A percentile compares a stretch with the other conserved stretches of the same genome.
Conservation (phyloP, 2,113 vertebrate species). For the Dasyurus viverrinus region DNA sequence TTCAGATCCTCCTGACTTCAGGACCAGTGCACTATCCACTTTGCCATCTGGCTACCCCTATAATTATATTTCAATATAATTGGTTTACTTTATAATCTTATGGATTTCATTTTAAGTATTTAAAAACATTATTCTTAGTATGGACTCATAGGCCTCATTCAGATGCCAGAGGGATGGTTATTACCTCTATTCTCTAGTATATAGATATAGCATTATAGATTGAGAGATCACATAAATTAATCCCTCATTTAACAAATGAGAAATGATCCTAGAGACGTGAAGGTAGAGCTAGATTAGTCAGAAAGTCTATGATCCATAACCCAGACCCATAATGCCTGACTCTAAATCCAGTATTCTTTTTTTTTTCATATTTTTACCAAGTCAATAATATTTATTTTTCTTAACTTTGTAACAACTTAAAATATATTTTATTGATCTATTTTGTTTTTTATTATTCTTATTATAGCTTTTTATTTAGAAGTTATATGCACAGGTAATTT, state of each 20-base stretch:
- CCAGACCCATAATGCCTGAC: neutral
- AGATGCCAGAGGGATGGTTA: neutral
- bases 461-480: too few relatives aligned
- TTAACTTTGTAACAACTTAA: neutral
- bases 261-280: neutral
- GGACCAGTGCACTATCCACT: neutral
- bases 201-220: neutral
- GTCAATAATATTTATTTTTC: neutral
- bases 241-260: neutral
- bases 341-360: neutral
- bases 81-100: neutral
- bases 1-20: neutral
- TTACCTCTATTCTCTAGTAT: neutral
- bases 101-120: neutral
- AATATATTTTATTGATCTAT: neutral
- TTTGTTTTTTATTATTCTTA: neutral
- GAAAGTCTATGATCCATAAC: neutral
- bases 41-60: too few relatives aligned
- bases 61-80: neutral
- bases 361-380: neutral
- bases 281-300: neutral
- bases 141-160: neutral
- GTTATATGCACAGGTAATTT: too few relatives aligned
- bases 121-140: neutral
- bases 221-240: neutral